phyloP scores from a whole-genome alignment of 2,797 vertebrate genomes.

The Podarcis lilfordi region DNA sequence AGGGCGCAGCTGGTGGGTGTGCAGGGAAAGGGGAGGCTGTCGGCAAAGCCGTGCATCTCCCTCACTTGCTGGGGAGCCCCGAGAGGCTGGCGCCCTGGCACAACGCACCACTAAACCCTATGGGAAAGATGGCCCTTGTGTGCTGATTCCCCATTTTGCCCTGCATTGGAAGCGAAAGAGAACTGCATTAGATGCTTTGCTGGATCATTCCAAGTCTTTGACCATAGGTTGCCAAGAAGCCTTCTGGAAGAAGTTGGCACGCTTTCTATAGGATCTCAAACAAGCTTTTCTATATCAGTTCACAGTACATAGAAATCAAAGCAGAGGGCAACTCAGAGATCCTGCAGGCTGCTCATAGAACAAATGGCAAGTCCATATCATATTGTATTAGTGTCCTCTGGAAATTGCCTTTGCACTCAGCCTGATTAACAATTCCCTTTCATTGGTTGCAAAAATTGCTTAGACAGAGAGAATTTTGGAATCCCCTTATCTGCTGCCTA shows the following conservation, averaged over 20 bases:
- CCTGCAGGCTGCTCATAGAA: rapidly evolving
- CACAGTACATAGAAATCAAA: background rate
- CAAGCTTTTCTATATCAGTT: background rate
- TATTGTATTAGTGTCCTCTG: background rate
- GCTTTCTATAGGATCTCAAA: background rate
- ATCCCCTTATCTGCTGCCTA: constrained; percentile 56
- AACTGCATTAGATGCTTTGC: background rate
- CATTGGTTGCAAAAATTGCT: constrained; percentile 46
- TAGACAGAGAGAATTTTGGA: constrained; percentile 46
- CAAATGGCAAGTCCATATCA: constrained; percentile 9
- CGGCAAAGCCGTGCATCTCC: too few species aligned
- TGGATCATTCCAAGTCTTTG: background rate
- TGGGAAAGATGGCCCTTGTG: too few species aligned
- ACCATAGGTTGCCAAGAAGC: background rate
- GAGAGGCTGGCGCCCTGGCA: too few species aligned
- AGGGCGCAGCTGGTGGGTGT: rapidly evolving
- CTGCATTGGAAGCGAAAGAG: background rate
- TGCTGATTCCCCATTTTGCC: background rate
- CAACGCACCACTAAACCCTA: too few species aligned
- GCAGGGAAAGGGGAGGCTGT: too few species aligned
- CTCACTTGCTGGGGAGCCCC: too few species aligned
- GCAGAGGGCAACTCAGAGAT: background rate
- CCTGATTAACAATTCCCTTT: constrained; percentile 59
- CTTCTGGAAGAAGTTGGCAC: background rate
- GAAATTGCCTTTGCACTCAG: constrained; percentile 31